phyloP scores from a whole-genome alignment of 2,888 invertebrate genomes.

The Pardosa pseudoannulata region DNA sequence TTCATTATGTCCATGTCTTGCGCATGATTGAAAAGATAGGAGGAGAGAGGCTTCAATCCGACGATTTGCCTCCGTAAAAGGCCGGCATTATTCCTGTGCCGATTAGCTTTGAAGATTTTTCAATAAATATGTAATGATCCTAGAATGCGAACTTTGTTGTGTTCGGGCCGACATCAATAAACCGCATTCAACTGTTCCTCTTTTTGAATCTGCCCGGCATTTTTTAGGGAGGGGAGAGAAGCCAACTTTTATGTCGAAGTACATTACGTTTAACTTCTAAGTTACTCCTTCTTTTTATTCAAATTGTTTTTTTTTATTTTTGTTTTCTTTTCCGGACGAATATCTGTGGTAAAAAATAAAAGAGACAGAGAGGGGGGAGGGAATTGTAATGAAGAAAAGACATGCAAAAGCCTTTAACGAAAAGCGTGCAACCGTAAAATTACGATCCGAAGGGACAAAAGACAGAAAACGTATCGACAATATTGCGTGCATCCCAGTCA shows the following conservation, averaged over 20 bases:
- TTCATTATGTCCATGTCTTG: neutral
- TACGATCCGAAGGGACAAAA: slow-evolving; percentile 44
- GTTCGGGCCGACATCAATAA: neutral
- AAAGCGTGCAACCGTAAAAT: slow-evolving; percentile 46
- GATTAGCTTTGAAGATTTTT: neutral
- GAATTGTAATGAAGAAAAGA: slow-evolving; percentile 22
- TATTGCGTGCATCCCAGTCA: slow-evolving; percentile 45
- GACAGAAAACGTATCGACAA: slow-evolving; percentile 34
- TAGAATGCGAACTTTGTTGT: neutral
- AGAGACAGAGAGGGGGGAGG: neutral
- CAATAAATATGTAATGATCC: slow-evolving; percentile 7
- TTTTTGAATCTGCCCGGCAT: neutral
- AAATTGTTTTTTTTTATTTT: slow-evolving; percentile 25
- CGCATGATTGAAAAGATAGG: neutral
- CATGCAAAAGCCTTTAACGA: slow-evolving; percentile 63
- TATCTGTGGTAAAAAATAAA: neutral
- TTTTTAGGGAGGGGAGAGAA: too few relatives aligned
- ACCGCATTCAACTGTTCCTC: neutral
- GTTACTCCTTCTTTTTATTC: neutral
- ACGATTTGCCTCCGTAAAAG: neutral
- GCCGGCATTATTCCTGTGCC: neutral
- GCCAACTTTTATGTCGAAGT: neutral
- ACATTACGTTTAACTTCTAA: neutral
- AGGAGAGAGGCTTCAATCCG: neutral
- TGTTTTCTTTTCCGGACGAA: slow-evolving; percentile 20